Evolutionary conservation across 2,888 invertebrate genomes (phyloP).

Genomic region (Physocephala rufipes): DNA sequence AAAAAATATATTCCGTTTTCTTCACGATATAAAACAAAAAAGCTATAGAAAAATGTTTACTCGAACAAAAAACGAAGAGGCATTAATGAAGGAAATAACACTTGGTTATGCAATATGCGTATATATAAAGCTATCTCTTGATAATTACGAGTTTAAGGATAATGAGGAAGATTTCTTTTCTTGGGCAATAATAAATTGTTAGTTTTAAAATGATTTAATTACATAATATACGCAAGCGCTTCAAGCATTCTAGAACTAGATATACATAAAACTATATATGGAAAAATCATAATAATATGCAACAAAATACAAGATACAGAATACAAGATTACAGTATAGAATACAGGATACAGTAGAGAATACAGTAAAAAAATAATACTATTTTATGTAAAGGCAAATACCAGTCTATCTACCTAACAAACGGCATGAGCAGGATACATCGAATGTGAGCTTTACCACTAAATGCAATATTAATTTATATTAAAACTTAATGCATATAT

Average conservation of each 20-base stretch:
- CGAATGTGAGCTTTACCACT: not conserved
- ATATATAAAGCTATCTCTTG: not conserved
- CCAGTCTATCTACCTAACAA: constrained; percentile 12
- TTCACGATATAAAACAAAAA: no score
- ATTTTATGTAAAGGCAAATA: constrained; percentile 10
- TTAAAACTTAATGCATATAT: not conserved
- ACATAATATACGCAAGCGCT: constrained; percentile 8
- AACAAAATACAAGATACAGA: constrained; percentile 13
- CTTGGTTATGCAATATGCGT: not conserved
- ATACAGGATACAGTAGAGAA: constrained; percentile 6
- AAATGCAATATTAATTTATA: not conserved
- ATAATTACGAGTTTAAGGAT: not conserved
- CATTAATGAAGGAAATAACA: not conserved
- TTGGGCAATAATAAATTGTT: not conserved
- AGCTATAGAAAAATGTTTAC: not conserved
- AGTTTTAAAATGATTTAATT: not conserved
- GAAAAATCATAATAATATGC: not conserved
- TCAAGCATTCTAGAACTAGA: constrained; percentile 13
- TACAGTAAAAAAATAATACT: constrained; percentile 7
- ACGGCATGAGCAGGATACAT: not conserved
- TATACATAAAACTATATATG: not conserved
- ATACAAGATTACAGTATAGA: constrained; percentile 6
- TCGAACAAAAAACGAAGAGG: not conserved
- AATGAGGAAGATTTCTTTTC: not conserved
- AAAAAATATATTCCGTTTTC: no score